These are phyloP conservation scores for Nephrotoma appendiculata DNA, from an alignment of 2,888 invertebrate species.

Conservation along the genomic window DNA sequence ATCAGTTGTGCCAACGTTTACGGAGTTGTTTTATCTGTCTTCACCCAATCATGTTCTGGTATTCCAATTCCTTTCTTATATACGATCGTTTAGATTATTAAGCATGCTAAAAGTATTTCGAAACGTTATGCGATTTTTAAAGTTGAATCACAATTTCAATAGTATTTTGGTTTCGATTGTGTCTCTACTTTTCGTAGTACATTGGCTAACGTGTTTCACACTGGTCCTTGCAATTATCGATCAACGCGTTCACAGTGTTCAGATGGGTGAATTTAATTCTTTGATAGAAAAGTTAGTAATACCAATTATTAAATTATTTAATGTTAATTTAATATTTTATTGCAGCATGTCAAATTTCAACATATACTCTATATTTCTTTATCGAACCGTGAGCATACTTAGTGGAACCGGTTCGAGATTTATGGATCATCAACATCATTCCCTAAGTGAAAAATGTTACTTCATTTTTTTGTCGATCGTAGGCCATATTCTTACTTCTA, in stretches of 20 bases:
- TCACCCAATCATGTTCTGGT: not conserved
- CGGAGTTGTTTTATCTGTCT: not conserved
- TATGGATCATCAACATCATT: not conserved
- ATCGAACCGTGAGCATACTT: not conserved
- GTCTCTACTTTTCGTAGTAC: not conserved
- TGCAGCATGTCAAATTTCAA: not conserved
- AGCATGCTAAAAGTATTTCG: not conserved
- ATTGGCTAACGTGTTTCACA: not conserved
- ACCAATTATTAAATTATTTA: not conserved
- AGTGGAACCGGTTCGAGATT: not conserved
- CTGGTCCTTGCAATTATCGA: not conserved
- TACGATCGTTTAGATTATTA: not conserved
- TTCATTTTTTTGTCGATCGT: not conserved
- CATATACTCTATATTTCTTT: not conserved
- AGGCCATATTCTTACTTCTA: not conserved
- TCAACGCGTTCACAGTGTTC: not conserved
- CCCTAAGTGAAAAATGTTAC: not conserved
- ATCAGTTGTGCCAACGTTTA: not conserved
- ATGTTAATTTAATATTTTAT: not conserved
- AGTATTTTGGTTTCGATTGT: not conserved
- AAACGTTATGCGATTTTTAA: not conserved
- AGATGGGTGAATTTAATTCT: not conserved
- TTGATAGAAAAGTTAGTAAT: not conserved
- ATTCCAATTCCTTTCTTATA: not conserved
- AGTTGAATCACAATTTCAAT: not conserved